Conservation (phyloP, 2,113 vertebrate species). For the Neofelis nebulosa region DNA sequence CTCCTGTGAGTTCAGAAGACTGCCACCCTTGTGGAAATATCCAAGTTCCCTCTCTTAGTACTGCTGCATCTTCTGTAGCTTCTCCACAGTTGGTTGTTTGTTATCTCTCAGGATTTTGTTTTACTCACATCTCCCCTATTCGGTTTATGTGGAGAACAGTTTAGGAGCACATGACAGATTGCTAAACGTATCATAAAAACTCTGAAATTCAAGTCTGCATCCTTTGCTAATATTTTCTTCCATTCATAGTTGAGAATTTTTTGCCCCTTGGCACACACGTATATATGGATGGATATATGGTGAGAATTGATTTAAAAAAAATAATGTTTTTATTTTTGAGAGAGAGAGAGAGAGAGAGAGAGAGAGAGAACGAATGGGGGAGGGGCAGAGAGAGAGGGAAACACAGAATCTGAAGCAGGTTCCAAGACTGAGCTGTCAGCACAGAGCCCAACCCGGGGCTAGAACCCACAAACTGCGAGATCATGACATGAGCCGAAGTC, state of each 20-base stretch:
- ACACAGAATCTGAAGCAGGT: no score
- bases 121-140: neutral
- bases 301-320: neutral
- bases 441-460: no score
- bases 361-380: no score
- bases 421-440: no score
- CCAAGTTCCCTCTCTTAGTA: neutral
- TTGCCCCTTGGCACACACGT: neutral
- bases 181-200: neutral
- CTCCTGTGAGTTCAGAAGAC: neutral
- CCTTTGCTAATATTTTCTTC: neutral
- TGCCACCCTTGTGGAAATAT: neutral
- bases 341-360: no score
- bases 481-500: no score
- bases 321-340: no score
- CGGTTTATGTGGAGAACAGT: neutral
- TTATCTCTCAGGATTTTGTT: neutral
- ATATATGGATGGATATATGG: neutral
- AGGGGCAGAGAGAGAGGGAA: no score
- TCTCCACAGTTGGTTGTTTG: neutral
- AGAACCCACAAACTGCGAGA: no score
- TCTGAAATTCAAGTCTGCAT: neutral
- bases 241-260: neutral
- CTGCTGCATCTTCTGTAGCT: neutral
- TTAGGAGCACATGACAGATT: neutral